Conservation (phyloP, 2,888 invertebrate genomes). For the Eristalis tenax region DNA sequence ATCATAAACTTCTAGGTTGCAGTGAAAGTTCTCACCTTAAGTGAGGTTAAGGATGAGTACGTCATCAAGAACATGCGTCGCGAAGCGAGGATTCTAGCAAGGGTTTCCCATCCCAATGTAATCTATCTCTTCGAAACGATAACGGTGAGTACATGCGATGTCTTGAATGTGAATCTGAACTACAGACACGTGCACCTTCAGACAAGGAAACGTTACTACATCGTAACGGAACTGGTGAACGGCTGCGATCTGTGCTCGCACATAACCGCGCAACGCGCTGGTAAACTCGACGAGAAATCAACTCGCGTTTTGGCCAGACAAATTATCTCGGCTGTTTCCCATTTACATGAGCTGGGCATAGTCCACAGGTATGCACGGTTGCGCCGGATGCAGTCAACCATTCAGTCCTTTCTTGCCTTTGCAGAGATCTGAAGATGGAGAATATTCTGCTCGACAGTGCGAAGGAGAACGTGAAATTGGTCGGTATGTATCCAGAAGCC, state of each 20-base stretch:
- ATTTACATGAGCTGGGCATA: slow-evolving; percentile 86
- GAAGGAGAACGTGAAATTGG: slow-evolving; percentile 87
- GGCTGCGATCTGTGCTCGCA: slow-evolving; percentile 87
- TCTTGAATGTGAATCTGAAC: too few species aligned
- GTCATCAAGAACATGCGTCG: slow-evolving; percentile 87
- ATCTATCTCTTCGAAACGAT: slow-evolving; percentile 85
- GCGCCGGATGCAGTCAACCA: background rate
- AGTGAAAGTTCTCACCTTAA: slow-evolving; percentile 88
- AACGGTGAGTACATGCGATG: slow-evolving; percentile 68
- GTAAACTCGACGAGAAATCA: slow-evolving; percentile 83
- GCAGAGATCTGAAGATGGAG: slow-evolving; percentile 90
- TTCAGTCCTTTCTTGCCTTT: slow-evolving; percentile 74
- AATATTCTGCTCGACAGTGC: slow-evolving; percentile 88
- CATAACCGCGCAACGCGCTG: slow-evolving; percentile 84
- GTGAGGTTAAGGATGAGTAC: slow-evolving; percentile 88
- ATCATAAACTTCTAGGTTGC: slow-evolving; percentile 84
- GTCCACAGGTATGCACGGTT: slow-evolving; percentile 84
- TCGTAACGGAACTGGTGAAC: slow-evolving; percentile 87
- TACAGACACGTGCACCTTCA: slow-evolving; percentile 75
- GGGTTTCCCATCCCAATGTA: slow-evolving; percentile 88
- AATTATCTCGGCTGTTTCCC: slow-evolving; percentile 86
- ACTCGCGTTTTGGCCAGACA: slow-evolving; percentile 85
- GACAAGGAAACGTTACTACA: slow-evolving; percentile 87
- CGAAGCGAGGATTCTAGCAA: slow-evolving; percentile 87
- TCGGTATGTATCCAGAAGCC: slow-evolving; percentile 82